phyloP scores from a whole-genome alignment of 2,888 invertebrate genomes.

The Epirrhoe tristata region DNA sequence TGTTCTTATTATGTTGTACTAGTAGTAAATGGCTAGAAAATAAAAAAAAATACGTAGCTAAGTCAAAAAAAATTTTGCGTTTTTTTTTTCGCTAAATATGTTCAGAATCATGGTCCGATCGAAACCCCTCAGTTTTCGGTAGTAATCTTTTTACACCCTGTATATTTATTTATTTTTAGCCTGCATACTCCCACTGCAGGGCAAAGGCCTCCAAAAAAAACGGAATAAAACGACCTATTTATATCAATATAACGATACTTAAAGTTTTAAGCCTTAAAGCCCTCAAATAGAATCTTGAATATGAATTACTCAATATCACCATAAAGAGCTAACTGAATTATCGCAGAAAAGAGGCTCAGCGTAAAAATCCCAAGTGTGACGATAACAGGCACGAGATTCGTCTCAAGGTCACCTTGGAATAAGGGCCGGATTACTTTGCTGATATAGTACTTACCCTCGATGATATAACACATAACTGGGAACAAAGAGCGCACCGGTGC shows the following conservation, averaged over 20 bases:
- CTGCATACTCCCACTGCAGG: no score
- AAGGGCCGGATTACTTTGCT: background rate
- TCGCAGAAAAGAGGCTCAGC: conserved; percentile 9
- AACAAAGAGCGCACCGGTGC: background rate
- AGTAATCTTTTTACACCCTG: no score
- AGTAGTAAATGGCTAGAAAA: no score
- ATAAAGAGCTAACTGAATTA: conserved; percentile 29
- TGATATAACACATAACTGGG: background rate
- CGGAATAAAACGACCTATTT: background rate
- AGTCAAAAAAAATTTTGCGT: no score
- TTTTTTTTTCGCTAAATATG: no score
- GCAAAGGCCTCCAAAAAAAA: no score
- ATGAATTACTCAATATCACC: conserved; percentile 23
- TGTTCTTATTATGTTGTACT: no score
- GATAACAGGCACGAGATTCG: conserved; percentile 15
- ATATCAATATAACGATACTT: conserved; percentile 24
- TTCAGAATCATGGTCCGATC: no score
- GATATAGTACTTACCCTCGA: background rate
- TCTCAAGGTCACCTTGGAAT: conserved; percentile 20
- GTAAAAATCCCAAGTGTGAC: conserved; percentile 26
- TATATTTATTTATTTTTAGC: no score
- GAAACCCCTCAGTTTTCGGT: no score
- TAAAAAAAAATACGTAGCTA: no score
- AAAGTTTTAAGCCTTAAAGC: conserved; percentile 13
- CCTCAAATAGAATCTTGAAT: conserved; percentile 19